phyloP scores from a whole-genome alignment of 2,797 vertebrate genomes.

The Etheostoma perlongum region DNA sequence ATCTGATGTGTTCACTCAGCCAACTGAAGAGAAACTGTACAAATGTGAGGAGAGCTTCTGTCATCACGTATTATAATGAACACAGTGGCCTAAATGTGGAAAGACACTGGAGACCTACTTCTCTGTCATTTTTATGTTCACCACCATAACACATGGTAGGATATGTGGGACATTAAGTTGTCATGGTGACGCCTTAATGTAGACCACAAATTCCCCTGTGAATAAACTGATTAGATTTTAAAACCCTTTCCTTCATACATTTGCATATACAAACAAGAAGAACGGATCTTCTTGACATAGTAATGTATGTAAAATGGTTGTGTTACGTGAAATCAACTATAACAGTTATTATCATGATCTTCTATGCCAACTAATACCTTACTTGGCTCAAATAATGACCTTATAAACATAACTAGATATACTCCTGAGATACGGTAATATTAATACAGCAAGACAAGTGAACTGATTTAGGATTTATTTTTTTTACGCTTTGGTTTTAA shows the following conservation, averaged over 20 bases:
- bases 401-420: background rate
- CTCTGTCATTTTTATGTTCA: background rate
- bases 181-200: constrained; percentile 19
- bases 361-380: background rate
- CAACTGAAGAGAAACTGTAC: constrained; percentile 9
- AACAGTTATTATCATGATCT: background rate
- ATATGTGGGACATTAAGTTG: constrained; percentile 24
- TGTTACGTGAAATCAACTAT: background rate
- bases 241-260: constrained; percentile 11
- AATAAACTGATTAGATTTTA: constrained; percentile 13
- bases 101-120: constrained; percentile 9
- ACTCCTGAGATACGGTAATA: too few relatives aligned
- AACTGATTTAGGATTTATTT: background rate
- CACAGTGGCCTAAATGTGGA: background rate
- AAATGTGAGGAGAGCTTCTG: constrained; percentile 21
- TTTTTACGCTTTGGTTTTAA: background rate
- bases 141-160: background rate
- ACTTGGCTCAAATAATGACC: background rate
- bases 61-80: constrained; percentile 2
- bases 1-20: constrained; percentile 8
- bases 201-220: constrained; percentile 6
- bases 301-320: background rate
- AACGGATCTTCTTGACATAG: background rate
- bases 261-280: constrained; percentile 1
- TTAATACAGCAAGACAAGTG: too few relatives aligned